Conservation (phyloP, 92 coral and sea anemone species). For the Meandrina meandrites region DNA sequence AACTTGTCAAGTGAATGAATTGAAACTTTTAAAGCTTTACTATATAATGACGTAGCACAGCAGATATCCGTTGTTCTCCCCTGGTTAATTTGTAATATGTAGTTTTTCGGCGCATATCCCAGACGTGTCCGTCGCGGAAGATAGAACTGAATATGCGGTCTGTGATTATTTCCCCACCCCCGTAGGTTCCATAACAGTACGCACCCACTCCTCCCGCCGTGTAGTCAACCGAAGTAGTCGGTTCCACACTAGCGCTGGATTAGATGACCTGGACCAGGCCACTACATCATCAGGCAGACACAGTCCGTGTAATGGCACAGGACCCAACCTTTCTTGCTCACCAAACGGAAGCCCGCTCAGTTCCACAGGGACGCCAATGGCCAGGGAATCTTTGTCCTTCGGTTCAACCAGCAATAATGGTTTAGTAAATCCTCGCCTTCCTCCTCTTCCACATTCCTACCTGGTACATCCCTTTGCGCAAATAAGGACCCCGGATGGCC, state of each 20-base stretch:
- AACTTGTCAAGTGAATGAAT: too few relatives aligned
- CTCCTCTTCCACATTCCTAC: slow-evolving; percentile 95
- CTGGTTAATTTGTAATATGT: too few relatives aligned
- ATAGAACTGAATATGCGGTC: too few relatives aligned
- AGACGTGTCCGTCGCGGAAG: too few relatives aligned
- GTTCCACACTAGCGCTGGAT: slow-evolving; percentile 98
- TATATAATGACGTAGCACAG: too few relatives aligned
- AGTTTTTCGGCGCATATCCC: too few relatives aligned
- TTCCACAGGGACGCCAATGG: slow-evolving; percentile 48
- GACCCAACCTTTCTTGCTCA: slow-evolving; percentile 67
- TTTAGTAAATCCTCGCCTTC: slow-evolving; percentile 89
- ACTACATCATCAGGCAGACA: slow-evolving; percentile 64
- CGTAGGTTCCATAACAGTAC: slow-evolving; percentile 89
- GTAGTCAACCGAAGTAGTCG: slow-evolving; percentile 99
- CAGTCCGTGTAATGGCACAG: slow-evolving; percentile 70
- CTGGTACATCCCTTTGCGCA: slow-evolving; percentile 83
- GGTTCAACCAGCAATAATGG: slow-evolving; percentile 87
- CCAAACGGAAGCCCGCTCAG: slow-evolving; percentile 90
- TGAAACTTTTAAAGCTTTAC: too few relatives aligned
- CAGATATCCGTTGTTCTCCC: too few relatives aligned
- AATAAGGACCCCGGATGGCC: slow-evolving; percentile 84
- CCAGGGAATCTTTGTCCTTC: slow-evolving; percentile 73
- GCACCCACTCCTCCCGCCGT: slow-evolving; percentile 91
- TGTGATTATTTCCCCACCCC: too few relatives aligned
- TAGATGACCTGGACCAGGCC: slow-evolving; percentile 86